Evolutionary conservation across 2,888 invertebrate species (phyloP), one percentile per base, ranked within the genome.

Genomic region (Encarsia formosa): DNA sequence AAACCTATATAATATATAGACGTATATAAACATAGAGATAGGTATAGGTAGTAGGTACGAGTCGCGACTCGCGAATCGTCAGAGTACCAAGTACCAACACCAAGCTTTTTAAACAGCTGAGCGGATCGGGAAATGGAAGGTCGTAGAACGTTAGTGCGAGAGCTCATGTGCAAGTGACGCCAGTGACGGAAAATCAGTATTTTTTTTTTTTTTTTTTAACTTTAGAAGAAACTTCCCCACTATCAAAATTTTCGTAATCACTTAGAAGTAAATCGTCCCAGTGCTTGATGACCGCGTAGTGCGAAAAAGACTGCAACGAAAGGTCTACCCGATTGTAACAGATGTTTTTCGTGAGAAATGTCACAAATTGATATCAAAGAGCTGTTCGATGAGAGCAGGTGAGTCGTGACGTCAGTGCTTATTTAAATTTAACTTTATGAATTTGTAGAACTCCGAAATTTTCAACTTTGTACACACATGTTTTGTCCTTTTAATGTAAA

Each of bases 321-420:
- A 26, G 26, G 26, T n/a, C n/a, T n/a, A 26, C 23, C 31, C 23
- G 22, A 19, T 29, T 47, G 56, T 52, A 67, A 68, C 70, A 70
- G 69, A 70, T 70, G 70, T 67, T 67, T 66, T 59, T 65, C 65
- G 67, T 65, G 62, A 71, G 69, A 72, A 64, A 74, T 73, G 74
- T 69, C 74, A 69, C 68, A 71, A 66, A 70, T 71, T 66, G 70
- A 71, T 62, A 68, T 73, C 38, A 71, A 74, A 61, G 65, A 68
- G 58, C 64, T 74, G 58, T 74, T 74, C 65, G 68, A 74, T 59
- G 72, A 71, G 62, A 71, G 68, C 69, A 74, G 73, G 74, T 73
- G 56, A 68, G 64, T 50, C 35, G 18, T 44, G 46, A 54, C 52
- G 49, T 45, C 45, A 45, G 11, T 16, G 15, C 48, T 45, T 46